phyloP scores from a whole-genome alignment of 2,797 vertebrate genomes.

The Catamblyrhynchus diadema region DNA sequence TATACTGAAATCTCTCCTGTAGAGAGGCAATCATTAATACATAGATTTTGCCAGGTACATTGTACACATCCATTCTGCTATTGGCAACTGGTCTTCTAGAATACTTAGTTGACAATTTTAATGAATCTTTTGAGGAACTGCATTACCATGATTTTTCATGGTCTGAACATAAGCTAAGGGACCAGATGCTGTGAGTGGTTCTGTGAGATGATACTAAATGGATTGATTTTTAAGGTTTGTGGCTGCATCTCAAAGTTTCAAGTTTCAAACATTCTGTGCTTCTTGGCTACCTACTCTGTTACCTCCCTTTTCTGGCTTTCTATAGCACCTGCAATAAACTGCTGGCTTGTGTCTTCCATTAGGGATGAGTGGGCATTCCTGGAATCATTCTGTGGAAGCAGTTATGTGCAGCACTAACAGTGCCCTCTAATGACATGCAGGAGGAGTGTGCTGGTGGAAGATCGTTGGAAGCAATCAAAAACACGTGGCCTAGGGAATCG shows the following conservation, averaged over 20 bases:
- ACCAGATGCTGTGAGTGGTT: background rate
- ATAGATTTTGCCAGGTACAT: background rate
- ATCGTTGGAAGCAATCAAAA: background rate
- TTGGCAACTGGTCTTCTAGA: background rate
- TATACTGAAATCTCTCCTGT: background rate
- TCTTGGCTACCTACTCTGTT: background rate
- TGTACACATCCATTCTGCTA: background rate
- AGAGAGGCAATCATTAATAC: background rate
- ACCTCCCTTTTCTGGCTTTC: background rate
- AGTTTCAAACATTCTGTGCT: background rate
- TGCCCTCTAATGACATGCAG: background rate
- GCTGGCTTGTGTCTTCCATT: background rate
- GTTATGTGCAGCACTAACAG: background rate
- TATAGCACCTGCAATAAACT: background rate
- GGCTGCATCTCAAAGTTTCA: background rate
- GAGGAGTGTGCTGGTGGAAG: background rate
- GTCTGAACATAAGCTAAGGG: background rate
- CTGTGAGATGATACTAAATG: background rate
- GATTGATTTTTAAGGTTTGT: background rate
- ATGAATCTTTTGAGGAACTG: background rate
- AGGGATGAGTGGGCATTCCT: background rate
- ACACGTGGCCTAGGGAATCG: accelerated
- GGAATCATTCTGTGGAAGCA: background rate
- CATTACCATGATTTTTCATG: accelerated
- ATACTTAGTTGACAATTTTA: background rate